Conservation (phyloP, 1,140 invertebrate genomes). For the Rhopalosiphum padi region DNA sequence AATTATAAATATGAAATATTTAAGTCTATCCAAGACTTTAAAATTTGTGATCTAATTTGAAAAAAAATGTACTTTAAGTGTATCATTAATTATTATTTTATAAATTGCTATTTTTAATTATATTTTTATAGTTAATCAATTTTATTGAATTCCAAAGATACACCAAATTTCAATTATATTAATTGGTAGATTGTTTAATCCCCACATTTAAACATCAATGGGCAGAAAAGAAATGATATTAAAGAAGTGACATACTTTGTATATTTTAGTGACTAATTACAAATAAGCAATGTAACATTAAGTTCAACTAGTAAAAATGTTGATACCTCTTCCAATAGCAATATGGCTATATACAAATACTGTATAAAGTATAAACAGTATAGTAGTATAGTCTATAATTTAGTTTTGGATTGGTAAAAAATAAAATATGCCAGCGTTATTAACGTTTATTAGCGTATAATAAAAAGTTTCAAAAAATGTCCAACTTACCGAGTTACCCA, state of each 20-base stretch:
- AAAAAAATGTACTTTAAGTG: neutral
- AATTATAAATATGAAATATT: conserved; percentile 9
- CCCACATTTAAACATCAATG: neutral
- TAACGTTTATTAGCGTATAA: too few relatives aligned
- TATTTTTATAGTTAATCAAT: neutral
- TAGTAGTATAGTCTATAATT: too few relatives aligned
- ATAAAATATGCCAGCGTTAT: too few relatives aligned
- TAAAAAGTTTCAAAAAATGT: too few relatives aligned
- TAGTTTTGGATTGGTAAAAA: too few relatives aligned
- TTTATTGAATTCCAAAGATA: neutral
- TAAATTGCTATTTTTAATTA: neutral
- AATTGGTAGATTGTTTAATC: neutral
- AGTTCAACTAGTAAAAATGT: neutral
- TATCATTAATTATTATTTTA: neutral
- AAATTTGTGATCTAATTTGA: neutral
- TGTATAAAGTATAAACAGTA: too few relatives aligned
- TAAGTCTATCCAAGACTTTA: neutral
- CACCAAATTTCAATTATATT: neutral
- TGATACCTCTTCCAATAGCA: neutral
- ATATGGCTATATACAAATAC: neutral
- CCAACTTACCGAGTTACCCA: too few relatives aligned
- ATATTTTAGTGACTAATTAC: neutral
- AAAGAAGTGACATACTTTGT: neutral
- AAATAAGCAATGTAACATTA: neutral
- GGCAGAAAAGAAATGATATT: neutral